phyloP scores from a whole-genome alignment of 2,797 vertebrate species.

The Gymnothorax javanicus region DNA sequence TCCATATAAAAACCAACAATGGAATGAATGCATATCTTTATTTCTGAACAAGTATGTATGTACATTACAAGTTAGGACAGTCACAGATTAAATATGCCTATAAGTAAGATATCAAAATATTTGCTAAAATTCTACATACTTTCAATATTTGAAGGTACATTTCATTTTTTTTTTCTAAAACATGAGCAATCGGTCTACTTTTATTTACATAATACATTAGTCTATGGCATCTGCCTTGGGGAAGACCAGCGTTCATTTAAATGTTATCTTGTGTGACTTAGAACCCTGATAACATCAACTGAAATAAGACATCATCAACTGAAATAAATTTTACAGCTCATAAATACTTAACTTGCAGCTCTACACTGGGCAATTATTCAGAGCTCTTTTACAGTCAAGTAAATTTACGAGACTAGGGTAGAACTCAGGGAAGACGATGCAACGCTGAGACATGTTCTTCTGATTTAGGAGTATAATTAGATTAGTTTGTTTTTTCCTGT shows the following conservation, averaged over 20 bases:
- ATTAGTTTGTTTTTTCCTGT: not conserved
- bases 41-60: slow-evolving; percentile 69
- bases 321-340: slow-evolving; percentile 44
- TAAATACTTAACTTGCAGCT: slow-evolving; percentile 55
- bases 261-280: slow-evolving; percentile 24
- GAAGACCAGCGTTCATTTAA: slow-evolving; percentile 54
- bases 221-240: slow-evolving; percentile 66
- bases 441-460: not conserved
- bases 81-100: slow-evolving; percentile 52
- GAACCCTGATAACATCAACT: slow-evolving; percentile 32
- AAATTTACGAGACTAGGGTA: slow-evolving; percentile 67
- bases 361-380: slow-evolving; percentile 57
- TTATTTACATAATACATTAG: slow-evolving; percentile 75
- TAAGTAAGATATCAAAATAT: slow-evolving; percentile 62
- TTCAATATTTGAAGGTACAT: slow-evolving; percentile 40
- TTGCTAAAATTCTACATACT: slow-evolving; percentile 59
- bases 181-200: slow-evolving; percentile 63
- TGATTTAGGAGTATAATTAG: not conserved
- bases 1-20: slow-evolving; percentile 38
- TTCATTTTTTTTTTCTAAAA: slow-evolving; percentile 58
- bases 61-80: slow-evolving; percentile 72
- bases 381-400: slow-evolving; percentile 60
- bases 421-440: slow-evolving; percentile 35
- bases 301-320: slow-evolving; percentile 12
- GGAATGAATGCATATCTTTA: slow-evolving; percentile 75